These are phyloP conservation scores for Aspidiotus destructor DNA, from an alignment of 2,888 invertebrate genomes.

Conservation along the genomic window DNA sequence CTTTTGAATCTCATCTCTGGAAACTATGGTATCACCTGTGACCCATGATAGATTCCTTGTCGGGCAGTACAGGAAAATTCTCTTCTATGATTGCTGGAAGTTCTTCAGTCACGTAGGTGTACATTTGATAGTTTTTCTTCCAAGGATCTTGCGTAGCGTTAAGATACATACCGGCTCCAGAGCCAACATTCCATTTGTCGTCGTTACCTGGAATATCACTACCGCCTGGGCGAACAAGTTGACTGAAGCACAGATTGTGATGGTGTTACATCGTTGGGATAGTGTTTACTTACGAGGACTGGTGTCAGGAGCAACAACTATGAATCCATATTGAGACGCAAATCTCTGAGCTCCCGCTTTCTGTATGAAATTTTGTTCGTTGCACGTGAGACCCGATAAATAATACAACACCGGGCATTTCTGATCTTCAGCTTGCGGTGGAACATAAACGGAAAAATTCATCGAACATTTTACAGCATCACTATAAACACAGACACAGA, in stretches of 20 bases:
- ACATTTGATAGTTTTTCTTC: slow-evolving; percentile 90
- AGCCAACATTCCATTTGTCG: slow-evolving; percentile 88
- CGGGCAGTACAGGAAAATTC: slow-evolving; percentile 57
- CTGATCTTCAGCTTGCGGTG: slow-evolving; percentile 56
- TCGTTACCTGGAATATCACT: slow-evolving; percentile 83
- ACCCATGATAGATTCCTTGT: slow-evolving; percentile 66
- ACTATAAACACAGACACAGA: slow-evolving; percentile 43
- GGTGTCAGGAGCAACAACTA: slow-evolving; percentile 90
- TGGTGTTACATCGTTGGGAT: too few relatives aligned
- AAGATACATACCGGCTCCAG: slow-evolving; percentile 90
- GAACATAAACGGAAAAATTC: slow-evolving; percentile 87
- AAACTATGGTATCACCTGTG: slow-evolving; percentile 51
- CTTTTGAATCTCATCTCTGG: not conserved
- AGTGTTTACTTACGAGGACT: slow-evolving; percentile 57
- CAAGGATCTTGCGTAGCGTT: slow-evolving; percentile 87
- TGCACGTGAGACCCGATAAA: slow-evolving; percentile 86
- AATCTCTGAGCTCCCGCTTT: slow-evolving; percentile 91
- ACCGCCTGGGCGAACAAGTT: slow-evolving; percentile 48
- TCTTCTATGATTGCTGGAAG: slow-evolving; percentile 61
- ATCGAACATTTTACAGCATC: slow-evolving; percentile 71
- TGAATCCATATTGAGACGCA: slow-evolving; percentile 74
- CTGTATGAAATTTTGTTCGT: slow-evolving; percentile 87
- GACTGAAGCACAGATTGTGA: slow-evolving; percentile 6
- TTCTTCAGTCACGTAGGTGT: slow-evolving; percentile 82
- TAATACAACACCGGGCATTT: slow-evolving; percentile 77